phyloP scores from a whole-genome alignment of 2,113 vertebrate species.

The Phylloscopus trochiloides region DNA sequence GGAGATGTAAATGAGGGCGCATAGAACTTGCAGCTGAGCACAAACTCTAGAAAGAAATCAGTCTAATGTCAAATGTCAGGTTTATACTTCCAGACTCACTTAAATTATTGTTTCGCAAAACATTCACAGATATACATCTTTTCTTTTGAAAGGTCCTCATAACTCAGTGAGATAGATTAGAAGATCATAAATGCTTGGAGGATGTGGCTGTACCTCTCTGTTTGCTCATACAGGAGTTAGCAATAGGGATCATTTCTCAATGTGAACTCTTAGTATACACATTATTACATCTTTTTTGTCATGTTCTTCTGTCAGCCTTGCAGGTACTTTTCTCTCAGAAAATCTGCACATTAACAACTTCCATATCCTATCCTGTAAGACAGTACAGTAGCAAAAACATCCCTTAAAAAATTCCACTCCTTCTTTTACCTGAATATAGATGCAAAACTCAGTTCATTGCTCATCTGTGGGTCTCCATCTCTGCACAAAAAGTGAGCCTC shows the following conservation, averaged over 20 bases:
- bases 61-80: background rate
- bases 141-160: background rate
- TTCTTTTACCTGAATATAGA: background rate
- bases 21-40: background rate
- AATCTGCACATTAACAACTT: background rate
- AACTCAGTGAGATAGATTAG: background rate
- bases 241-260: background rate
- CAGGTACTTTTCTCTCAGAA: background rate
- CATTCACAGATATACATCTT: background rate
- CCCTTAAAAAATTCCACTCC: background rate
- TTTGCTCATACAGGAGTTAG: background rate
- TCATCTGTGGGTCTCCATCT: background rate
- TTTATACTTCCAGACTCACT: background rate
- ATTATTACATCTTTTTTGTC: background rate
- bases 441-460: background rate
- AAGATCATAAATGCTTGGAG: background rate
- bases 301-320: background rate
- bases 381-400: background rate
- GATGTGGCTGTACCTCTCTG: background rate
- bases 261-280: background rate
- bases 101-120: constrained; percentile 9
- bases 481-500: background rate
- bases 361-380: background rate
- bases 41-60: background rate
- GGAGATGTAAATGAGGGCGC: background rate